phyloP scores from a whole-genome alignment of 2,113 vertebrate species.

The Anhinga rufa region DNA sequence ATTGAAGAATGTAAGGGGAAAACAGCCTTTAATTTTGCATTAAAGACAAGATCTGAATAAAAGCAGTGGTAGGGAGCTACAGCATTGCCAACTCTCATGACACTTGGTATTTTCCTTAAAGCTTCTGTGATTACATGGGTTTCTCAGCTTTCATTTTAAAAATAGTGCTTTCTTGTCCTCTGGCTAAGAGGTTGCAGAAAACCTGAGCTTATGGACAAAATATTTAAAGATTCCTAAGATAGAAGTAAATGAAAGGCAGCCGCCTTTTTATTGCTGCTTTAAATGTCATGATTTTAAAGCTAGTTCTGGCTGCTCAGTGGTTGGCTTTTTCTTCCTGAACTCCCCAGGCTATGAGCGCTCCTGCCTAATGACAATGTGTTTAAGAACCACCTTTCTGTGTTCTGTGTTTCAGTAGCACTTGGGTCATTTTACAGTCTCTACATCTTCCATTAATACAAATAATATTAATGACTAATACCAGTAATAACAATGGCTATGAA shows the following conservation, averaged over 20 bases:
- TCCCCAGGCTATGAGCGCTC: neutral
- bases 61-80: neutral
- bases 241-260: neutral
- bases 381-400: neutral
- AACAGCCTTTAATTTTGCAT: neutral
- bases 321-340: neutral
- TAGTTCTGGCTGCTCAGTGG: neutral
- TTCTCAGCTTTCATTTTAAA: constrained; percentile 21
- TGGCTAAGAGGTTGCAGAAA: neutral
- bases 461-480: neutral
- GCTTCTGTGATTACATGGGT: neutral
- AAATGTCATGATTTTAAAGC: neutral
- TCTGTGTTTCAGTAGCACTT: neutral
- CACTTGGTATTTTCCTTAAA: constrained; percentile 36
- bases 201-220: neutral
- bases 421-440: neutral
- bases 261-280: neutral
- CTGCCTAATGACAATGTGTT: neutral
- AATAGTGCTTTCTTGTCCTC: constrained; percentile 2
- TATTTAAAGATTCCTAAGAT: neutral
- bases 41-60: neutral
- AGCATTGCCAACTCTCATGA: neutral
- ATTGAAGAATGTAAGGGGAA: neutral
- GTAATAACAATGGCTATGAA: neutral
- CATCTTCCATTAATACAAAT: neutral